These are phyloP conservation scores for Copidosoma floridanum DNA, from an alignment of 1,140 invertebrate genomes.

Conservation along the genomic window DNA sequence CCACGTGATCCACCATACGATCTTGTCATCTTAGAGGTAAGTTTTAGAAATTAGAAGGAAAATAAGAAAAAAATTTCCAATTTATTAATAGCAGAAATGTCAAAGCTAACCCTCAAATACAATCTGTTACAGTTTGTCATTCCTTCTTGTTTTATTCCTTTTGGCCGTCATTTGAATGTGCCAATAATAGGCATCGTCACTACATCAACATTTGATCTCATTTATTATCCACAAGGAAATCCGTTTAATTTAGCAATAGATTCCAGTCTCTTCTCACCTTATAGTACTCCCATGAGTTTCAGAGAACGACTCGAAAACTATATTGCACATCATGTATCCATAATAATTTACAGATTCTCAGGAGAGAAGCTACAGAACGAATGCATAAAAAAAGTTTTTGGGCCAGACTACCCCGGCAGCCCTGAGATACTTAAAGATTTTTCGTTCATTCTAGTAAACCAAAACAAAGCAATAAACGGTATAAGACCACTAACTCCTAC, in stretches of 20 bases:
- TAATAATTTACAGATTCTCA: neutral
- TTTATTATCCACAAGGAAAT: conserved; percentile 60
- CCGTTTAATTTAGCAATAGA: conserved; percentile 58
- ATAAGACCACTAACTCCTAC: conserved; percentile 53
- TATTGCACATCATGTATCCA: neutral
- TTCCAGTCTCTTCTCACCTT: conserved; percentile 51
- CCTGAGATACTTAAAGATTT: conserved; percentile 51
- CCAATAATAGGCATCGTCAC: conserved; percentile 60
- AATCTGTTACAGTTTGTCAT: neutral
- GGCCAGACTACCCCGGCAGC: neutral
- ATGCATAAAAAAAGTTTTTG: neutral
- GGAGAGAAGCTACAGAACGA: neutral
- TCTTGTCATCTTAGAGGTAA: conserved; percentile 19
- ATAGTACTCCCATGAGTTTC: conserved; percentile 62
- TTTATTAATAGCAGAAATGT: conserved; percentile 22
- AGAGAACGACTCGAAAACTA: conserved; percentile 55
- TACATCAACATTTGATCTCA: conserved; percentile 58
- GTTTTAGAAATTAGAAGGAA: neutral
- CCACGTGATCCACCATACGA: conserved; percentile 17
- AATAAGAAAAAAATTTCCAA: conserved; percentile 18
- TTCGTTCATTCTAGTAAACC: conserved; percentile 58
- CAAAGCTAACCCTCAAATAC: neutral
- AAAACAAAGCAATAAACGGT: conserved; percentile 56
- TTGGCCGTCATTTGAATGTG: conserved; percentile 59
- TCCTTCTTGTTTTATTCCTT: conserved; percentile 53